A percentile compares a stretch with the other conserved stretches of the same genome.
Evolutionary conservation across 2,888 invertebrate species (phyloP).

Genomic region (Nowickia ferox): DNA sequence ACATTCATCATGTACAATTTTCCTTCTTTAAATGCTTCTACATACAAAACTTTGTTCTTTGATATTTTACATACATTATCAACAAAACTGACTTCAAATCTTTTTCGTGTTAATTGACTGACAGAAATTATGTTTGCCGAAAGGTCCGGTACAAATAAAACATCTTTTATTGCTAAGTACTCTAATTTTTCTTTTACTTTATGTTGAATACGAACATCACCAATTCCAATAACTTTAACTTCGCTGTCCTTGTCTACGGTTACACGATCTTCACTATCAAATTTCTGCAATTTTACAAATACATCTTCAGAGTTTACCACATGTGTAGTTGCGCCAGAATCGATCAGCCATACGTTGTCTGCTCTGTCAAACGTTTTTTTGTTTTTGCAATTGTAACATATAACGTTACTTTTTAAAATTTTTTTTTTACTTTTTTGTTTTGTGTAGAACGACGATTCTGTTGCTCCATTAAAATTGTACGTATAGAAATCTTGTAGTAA

Average conservation of each 20-base stretch:
- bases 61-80: constrained; percentile 23
- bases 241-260: no score
- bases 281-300: no score
- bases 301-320: no score
- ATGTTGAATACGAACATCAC: constrained; percentile 29
- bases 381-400: constrained; percentile 41
- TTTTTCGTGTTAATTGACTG: constrained; percentile 39
- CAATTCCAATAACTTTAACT: no score
- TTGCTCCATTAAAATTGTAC: no score
- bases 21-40: constrained; percentile 28
- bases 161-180: constrained; percentile 25
- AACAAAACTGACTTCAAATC: constrained; percentile 20
- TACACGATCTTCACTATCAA: no score
- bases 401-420: constrained; percentile 7
- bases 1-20: constrained; percentile 22
- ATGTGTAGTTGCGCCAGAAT: constrained; percentile 42
- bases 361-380: constrained; percentile 32
- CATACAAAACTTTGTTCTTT: not conserved
- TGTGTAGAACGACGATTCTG: no score
- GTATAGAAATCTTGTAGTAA: no score
- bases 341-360: constrained; percentile 38
- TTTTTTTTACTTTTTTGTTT: no score
- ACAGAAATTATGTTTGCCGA: constrained; percentile 58
- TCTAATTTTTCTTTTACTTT: constrained; percentile 25
- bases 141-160: constrained; percentile 39